Conservation (phyloP, 2,113 vertebrate genomes). For the Carollia perspicillata region DNA sequence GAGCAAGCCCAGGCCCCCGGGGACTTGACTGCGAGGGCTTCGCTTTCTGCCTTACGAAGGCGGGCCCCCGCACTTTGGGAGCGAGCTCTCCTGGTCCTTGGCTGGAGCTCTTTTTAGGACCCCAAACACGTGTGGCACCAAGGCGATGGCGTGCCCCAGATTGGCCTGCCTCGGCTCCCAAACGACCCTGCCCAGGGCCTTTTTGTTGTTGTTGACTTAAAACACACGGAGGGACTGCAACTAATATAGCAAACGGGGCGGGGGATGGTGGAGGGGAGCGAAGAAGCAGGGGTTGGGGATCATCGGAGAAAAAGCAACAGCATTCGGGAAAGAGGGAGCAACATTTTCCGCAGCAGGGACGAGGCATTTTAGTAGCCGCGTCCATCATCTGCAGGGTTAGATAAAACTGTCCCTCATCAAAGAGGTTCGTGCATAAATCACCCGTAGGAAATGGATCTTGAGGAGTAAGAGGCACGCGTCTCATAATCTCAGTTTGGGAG, state of each 20-base stretch:
- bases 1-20: neutral
- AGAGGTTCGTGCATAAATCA: constrained; percentile 62
- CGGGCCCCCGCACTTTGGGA: neutral
- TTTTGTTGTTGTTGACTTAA: constrained; percentile 60
- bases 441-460: constrained; percentile 18
- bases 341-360: neutral
- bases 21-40: neutral
- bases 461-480: constrained; percentile 61
- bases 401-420: constrained; percentile 58
- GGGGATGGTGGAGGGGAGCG: neutral
- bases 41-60: neutral
- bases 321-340: neutral
- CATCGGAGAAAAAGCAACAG: neutral
- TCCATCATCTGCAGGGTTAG: constrained; percentile 35
- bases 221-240: constrained; percentile 7
- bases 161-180: neutral
- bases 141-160: neutral
- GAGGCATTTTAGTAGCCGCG: neutral
- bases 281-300: neutral
- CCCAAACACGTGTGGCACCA: neutral
- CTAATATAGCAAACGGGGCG: constrained; percentile 28
- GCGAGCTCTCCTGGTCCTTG: neutral
- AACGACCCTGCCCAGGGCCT: constrained; percentile 18
- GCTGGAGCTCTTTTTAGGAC: neutral
- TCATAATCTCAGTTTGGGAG: neutral